Base-by-base conservation (phyloP, 2,888 invertebrate genomes). In the Machimus rusticus region DNA sequence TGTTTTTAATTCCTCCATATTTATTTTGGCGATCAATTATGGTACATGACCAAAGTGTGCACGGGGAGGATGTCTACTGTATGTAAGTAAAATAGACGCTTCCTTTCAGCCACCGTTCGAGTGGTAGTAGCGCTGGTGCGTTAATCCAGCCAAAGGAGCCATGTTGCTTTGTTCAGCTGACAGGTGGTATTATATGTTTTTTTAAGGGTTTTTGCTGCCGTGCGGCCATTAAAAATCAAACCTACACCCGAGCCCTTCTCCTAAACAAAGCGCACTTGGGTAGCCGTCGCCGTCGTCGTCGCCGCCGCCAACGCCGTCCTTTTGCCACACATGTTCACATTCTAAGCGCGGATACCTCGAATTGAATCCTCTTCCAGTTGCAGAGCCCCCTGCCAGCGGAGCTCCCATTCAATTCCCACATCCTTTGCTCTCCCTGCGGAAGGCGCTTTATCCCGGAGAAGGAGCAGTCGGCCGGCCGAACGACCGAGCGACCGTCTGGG, bases 131-230 rank as follows among this genome's bases (percentile, higher is more conserved):
- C 23, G 5, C 43, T 2, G 37, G 46, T 79, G 16, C 23, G 31
- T n/a, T 82, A 82, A 55, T 82, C 82, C 57, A 8, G 76, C 76
- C 1, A 37, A 14, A 55, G 37, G n/a, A 82, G 28, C 37, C 57
- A 16, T 57, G 34, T 57, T 81, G 14, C 37, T 82, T 82, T 82
- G 37, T 57, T 19, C 19, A 19, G 37, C 57, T 66, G 82, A 82
- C 82, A 82, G 82, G 82, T 82, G 82, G 82, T 82, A 82, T 82
- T 82, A 66, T 82, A 57, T 82, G 34, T 82, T 82, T 57, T 57
- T 37, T 37, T 8, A 46, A 79, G 14, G 28, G 19, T 82, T 31
- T 39, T 66, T 82, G 34, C 19, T 66, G 3, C 19, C 19, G 23
- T 31, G 19, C 34, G n/a, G n/a, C 82, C 34, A 82, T 82, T 82